Evolutionary conservation across 2,797 vertebrate genomes (phyloP).

Genomic region (Acomys russatus): DNA sequence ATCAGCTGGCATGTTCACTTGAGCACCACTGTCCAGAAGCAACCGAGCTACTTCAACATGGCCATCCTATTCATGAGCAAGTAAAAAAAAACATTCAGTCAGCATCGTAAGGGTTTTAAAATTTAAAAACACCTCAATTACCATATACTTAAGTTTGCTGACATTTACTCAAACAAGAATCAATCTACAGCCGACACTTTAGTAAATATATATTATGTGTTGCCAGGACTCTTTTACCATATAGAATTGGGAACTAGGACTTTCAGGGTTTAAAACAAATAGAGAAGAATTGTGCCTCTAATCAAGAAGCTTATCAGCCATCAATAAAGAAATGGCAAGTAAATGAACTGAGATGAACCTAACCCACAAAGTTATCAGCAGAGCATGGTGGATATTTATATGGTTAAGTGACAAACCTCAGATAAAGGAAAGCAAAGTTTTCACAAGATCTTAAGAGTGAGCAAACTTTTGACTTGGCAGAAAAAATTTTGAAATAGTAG

Average conservation of each 20-base stretch:
- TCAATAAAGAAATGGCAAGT: not conserved
- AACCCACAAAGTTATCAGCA: not conserved
- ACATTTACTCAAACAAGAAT: slow-evolving; percentile 31
- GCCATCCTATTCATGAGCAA: slow-evolving; percentile 87
- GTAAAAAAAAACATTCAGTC: slow-evolving; percentile 71
- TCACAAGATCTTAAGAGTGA: slow-evolving; percentile 26
- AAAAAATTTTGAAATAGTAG: not conserved
- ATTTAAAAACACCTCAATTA: slow-evolving; percentile 50
- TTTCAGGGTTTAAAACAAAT: not conserved
- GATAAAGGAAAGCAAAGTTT: slow-evolving; percentile 26
- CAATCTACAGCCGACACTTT: slow-evolving; percentile 31
- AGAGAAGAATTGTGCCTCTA: slow-evolving; percentile 41
- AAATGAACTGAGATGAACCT: not conserved
- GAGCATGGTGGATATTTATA: not conserved
- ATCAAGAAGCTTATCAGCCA: slow-evolving; percentile 42
- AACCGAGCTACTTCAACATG: slow-evolving; percentile 92
- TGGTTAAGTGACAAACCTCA: not conserved
- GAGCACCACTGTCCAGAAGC: slow-evolving; percentile 92
- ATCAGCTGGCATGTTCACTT: slow-evolving; percentile 93
- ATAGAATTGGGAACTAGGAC: not conserved
- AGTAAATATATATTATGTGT: slow-evolving; percentile 20
- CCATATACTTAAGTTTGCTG: slow-evolving; percentile 10
- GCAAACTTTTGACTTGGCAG: slow-evolving; percentile 8
- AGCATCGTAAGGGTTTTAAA: slow-evolving; percentile 51
- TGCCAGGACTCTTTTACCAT: slow-evolving; percentile 30